Evolutionary conservation across 2,888 invertebrate species (phyloP).

Genomic region (Andrena chrysosceles): DNA sequence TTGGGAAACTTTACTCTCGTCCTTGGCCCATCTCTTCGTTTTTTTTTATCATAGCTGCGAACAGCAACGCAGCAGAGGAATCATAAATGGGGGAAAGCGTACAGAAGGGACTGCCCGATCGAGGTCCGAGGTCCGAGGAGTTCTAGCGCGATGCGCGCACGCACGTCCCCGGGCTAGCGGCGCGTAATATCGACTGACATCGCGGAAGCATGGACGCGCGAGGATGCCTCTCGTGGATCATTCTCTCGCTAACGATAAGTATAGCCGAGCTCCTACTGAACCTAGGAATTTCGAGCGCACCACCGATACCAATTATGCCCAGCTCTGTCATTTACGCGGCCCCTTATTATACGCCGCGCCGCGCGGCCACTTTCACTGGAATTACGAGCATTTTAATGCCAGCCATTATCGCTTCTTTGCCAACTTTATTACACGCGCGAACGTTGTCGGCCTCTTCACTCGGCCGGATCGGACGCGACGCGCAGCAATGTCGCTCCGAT

Average conservation of each 20-base stretch:
- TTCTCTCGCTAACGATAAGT: constrained; percentile 32
- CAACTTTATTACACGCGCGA: constrained; percentile 43
- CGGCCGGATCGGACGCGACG: no score
- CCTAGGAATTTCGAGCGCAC: constrained; percentile 50
- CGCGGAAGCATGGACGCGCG: constrained; percentile 33
- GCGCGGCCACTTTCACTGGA: constrained; percentile 32
- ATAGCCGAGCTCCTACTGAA: constrained; percentile 35
- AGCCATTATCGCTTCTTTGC: constrained; percentile 49
- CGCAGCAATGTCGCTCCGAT: neutral
- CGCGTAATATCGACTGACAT: constrained; percentile 49
- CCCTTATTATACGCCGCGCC: constrained; percentile 42
- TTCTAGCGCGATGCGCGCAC: constrained; percentile 10
- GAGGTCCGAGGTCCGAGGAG: neutral
- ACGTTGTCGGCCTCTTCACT: neutral
- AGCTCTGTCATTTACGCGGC: constrained; percentile 52
- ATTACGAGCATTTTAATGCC: constrained; percentile 45
- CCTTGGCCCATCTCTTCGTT: neutral
- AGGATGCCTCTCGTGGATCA: constrained; percentile 28
- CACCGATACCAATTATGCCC: constrained; percentile 47
- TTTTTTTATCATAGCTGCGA: neutral
- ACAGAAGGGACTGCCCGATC: neutral
- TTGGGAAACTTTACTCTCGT: constrained; percentile 19
- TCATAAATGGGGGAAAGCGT: neutral
- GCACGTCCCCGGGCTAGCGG: constrained; percentile 42
- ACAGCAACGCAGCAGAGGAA: no score